Percentiles rank a stretch among this genome's conserved stretches.
phyloP scores from a whole-genome alignment of 2,797 vertebrate species.

The Okamejei kenojei region DNA sequence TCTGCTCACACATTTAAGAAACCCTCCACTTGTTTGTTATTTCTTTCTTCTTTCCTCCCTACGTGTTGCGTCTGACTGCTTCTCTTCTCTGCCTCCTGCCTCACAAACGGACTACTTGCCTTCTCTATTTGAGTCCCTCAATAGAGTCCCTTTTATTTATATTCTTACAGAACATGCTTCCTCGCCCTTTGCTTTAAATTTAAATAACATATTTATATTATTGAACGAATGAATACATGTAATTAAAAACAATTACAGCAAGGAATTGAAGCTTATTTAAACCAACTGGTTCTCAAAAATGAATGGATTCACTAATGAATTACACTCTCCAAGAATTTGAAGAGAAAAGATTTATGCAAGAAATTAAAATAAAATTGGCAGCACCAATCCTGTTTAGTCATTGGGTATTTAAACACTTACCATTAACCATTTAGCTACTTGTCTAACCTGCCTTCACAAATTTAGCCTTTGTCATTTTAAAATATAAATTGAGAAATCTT shows the following conservation, averaged over 20 bases:
- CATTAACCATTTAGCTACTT: slow-evolving; percentile 4
- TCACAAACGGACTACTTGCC: no score
- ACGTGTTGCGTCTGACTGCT: no score
- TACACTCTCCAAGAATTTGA: slow-evolving; percentile 24
- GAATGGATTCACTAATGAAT: neutral
- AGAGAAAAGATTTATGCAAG: slow-evolving; percentile 17
- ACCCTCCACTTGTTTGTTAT: no score
- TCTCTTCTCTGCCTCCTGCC: no score
- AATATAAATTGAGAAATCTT: neutral
- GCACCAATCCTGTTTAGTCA: slow-evolving; percentile 19
- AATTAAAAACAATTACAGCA: no score
- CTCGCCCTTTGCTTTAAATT: neutral
- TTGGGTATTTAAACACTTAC: neutral
- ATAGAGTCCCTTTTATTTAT: no score
- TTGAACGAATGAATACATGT: neutral
- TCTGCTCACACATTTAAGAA: no score
- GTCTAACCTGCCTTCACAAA: neutral
- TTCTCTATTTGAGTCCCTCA: no score
- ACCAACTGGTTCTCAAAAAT: no score
- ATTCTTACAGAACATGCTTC: neutral
- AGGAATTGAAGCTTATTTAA: no score
- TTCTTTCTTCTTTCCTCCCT: no score
- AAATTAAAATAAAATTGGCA: neutral
- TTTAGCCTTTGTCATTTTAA: neutral
- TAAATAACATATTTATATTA: neutral